A percentile compares a stretch with the other conserved stretches of the same genome.
phyloP scores from a whole-genome alignment of 2,888 invertebrate species.

The Trachelus stipa region DNA sequence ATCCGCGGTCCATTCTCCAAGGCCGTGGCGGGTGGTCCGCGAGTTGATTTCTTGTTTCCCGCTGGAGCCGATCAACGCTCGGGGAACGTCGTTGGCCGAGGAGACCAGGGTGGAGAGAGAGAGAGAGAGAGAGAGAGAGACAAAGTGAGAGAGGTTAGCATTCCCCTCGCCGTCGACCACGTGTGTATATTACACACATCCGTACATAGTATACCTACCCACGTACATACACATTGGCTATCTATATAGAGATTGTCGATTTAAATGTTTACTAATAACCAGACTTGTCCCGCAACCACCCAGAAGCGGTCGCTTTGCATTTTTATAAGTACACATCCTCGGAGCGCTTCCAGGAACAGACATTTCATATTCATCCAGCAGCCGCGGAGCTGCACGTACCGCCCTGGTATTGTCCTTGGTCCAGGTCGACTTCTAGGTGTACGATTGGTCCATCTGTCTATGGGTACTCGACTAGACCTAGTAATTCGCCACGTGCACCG shows the following conservation, averaged over 20 bases:
- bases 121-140: not conserved
- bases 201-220: constrained; percentile 18
- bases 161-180: constrained; percentile 35
- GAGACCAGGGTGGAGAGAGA: not conserved
- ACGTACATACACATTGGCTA: constrained; percentile 9
- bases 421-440: not conserved
- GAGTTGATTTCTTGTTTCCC: constrained; percentile 67
- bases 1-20: constrained; percentile 57
- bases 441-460: constrained; percentile 3
- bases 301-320: constrained; percentile 65
- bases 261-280: constrained; percentile 68
- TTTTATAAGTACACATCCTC: constrained; percentile 62
- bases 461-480: too few relatives aligned
- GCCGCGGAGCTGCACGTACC: not conserved
- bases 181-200: not conserved
- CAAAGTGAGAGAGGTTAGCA: constrained; percentile 31
- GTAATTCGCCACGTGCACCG: too few relatives aligned
- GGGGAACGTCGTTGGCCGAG: not conserved
- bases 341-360: constrained; percentile 33
- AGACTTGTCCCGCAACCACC: constrained; percentile 65
- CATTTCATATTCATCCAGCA: constrained; percentile 61
- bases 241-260: constrained; percentile 63
- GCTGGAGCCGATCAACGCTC: constrained; percentile 12
- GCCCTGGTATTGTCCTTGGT: not conserved
- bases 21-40: constrained; percentile 65